Base-by-base conservation (phyloP, 2,113 vertebrate genomes). In the Ptychochromis oligacanthus region DNA sequence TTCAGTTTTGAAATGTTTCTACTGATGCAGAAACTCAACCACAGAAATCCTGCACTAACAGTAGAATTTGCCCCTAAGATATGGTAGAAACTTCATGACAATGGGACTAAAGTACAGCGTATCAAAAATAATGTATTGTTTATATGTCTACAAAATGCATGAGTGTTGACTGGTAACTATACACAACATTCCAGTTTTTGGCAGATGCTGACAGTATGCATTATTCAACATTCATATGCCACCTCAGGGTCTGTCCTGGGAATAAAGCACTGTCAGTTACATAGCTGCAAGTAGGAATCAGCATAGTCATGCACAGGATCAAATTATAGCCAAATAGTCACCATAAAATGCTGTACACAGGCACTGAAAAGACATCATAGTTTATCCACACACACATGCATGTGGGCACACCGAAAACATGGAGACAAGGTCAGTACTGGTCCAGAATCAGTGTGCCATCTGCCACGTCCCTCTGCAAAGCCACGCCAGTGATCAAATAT, bases 141-240 rank as follows among this genome's bases (percentile, higher is more conserved):
- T 87, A 38, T 22, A 20, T 24, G 60, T 76, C 77, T 55, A 31
- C 52, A 31, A 75, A 83, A 76, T 55, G 28, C 6, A n/a, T 9
- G 10, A 2, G 43, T 28, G 78, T 43, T n/a, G 26, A 62, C 24
- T 14, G 64, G 13, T 20, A 80, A 76, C 49, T 28, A 83, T 26
- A 26, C 1, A 12, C 36, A 24, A 0, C 74, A 9, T 55, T 75
- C 7, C 14, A 24, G n/a, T 58, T 55, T 70, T 58, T 49, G 70
- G 64, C 52, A 49, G 61, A 83, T 40, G 74, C 28, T 81, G 86
- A 86, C 78, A 75, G 76, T 38, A 58, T 90, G 86, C 56, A 84
- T 86, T 86, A 88, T 90, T 90, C 81, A 88, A 70, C 56, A 58
- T 81, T 75, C 70, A 67, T 77, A 62, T 64, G 65, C 24, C 75